Evolutionary conservation across 2,113 vertebrate species (phyloP).

Genomic region (Pangasianodon hypophthalmus): DNA sequence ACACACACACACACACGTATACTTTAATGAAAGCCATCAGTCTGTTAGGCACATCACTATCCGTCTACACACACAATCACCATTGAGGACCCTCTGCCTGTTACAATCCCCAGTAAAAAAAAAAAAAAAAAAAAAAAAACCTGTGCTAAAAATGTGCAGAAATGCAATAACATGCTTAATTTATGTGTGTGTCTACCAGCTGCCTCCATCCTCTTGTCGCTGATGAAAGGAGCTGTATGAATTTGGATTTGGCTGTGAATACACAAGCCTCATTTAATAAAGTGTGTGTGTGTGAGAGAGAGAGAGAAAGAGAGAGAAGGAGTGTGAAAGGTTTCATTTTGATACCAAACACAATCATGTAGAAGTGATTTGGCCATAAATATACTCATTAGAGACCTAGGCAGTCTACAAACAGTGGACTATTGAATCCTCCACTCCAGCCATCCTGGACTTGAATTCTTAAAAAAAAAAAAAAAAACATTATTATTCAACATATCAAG

Average conservation of each 20-base stretch:
- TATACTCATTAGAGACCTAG: neutral
- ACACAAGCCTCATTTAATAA: conserved; percentile 30
- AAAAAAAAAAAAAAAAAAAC: neutral
- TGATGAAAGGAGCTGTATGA: conserved; percentile 35
- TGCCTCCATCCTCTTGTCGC: conserved; percentile 25
- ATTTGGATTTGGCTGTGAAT: conserved; percentile 31
- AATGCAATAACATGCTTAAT: conserved; percentile 47
- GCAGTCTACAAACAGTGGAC: neutral
- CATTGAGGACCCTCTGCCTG: neutral
- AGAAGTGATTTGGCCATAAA: neutral
- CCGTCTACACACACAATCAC: conserved; percentile 13
- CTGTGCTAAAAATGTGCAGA: conserved; percentile 25
- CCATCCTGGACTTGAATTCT: neutral
- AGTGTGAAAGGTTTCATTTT: neutral
- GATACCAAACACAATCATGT: neutral
- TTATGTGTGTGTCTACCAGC: conserved; percentile 42
- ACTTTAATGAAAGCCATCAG: conserved; percentile 52
- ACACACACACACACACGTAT: neutral
- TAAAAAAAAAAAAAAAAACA: neutral
- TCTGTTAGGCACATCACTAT: conserved; percentile 42
- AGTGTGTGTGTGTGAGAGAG: neutral
- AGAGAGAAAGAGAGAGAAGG: neutral
- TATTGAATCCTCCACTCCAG: neutral
- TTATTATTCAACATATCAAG: neutral
- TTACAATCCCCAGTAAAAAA: neutral